Evolutionary conservation across 2,888 invertebrate species (phyloP).

Genomic region (Phorcus lineatus): DNA sequence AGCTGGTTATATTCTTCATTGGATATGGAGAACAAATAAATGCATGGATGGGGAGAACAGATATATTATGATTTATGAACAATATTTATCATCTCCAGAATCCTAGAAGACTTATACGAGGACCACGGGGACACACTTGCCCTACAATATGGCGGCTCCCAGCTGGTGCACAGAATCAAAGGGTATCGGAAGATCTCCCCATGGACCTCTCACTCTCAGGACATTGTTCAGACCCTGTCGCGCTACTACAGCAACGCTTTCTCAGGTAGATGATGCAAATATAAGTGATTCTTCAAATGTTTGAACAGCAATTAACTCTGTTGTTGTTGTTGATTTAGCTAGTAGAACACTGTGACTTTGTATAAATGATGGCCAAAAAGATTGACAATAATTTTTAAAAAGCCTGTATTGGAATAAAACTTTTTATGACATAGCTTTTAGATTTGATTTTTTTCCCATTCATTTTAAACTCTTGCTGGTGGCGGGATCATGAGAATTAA

Average conservation of each 20-base stretch:
- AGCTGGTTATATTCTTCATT: neutral
- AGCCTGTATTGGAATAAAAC: too few relatives aligned
- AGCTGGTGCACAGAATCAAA: conserved; percentile 92
- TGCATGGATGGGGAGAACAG: neutral
- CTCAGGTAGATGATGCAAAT: conserved; percentile 75
- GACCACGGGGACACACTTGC: conserved; percentile 98
- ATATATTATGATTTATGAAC: neutral
- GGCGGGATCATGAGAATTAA: too few relatives aligned
- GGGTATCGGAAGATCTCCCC: conserved; percentile 85
- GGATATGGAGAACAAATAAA: neutral
- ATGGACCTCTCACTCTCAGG: conserved; percentile 93
- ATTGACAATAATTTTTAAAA: too few relatives aligned
- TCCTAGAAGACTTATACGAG: conserved; percentile 96
- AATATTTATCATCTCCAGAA: conserved; percentile 76
- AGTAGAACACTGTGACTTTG: neutral
- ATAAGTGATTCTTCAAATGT: too few relatives aligned
- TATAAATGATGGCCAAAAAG: neutral
- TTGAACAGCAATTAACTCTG: too few relatives aligned
- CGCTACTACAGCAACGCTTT: conserved; percentile 98
- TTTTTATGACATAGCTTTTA: too few relatives aligned
- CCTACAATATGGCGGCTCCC: conserved; percentile 97
- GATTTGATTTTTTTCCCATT: too few relatives aligned
- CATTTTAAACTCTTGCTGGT: too few relatives aligned
- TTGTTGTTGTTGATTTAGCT: too few relatives aligned
- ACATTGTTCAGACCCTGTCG: conserved; percentile 98